phyloP scores from a whole-genome alignment of 2,113 vertebrate species.

The Cacatua alba region DNA sequence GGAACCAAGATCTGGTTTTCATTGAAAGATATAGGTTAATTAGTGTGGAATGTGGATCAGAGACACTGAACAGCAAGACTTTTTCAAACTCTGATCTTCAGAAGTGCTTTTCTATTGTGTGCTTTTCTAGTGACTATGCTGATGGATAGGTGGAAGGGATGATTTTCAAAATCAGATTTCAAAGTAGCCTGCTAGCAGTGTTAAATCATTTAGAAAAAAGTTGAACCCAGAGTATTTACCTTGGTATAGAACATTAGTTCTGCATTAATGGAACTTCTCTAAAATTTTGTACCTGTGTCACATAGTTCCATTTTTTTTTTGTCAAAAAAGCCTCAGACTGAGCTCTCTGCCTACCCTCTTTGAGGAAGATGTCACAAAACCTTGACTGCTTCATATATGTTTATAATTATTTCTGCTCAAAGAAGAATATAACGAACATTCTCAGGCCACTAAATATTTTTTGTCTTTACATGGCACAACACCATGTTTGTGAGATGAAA shows the following conservation, averaged over 20 bases:
- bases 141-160: background rate
- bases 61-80: background rate
- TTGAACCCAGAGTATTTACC: background rate
- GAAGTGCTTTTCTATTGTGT: background rate
- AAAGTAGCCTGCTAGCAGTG: background rate
- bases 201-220: background rate
- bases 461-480: background rate
- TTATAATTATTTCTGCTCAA: background rate
- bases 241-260: background rate
- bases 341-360: background rate
- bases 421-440: background rate
- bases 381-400: background rate
- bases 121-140: background rate
- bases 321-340: background rate
- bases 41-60: background rate
- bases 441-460: background rate
- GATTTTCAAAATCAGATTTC: background rate
- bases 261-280: background rate
- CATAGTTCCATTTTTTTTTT: background rate
- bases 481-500: background rate
- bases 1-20: background rate
- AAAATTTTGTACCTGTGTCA: background rate
- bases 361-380: background rate
- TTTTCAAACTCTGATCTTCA: background rate
- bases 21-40: constrained; percentile 41